A percentile compares a stretch with the other conserved stretches of the same genome.
Conservation (phyloP, 1,140 invertebrate genomes). For the Tetranychus urticae region DNA sequence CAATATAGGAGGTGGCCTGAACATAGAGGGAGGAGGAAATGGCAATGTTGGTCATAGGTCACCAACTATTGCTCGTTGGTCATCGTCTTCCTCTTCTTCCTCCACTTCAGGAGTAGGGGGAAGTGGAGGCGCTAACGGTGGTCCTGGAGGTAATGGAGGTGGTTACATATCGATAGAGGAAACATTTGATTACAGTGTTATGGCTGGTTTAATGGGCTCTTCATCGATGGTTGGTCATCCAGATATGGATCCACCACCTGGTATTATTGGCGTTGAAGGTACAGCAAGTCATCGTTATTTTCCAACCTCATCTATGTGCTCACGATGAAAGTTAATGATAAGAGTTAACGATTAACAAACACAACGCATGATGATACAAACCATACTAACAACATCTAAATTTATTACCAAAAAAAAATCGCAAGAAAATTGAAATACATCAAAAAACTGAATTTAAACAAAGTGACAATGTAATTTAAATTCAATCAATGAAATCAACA, state of each 20-base stretch:
- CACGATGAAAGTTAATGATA: background rate
- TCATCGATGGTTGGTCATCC: slow-evolving; percentile 14
- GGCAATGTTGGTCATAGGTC: slow-evolving; percentile 17
- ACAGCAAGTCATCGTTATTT: slow-evolving; percentile 6
- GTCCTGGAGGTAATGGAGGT: too few relatives aligned
- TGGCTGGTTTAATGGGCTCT: slow-evolving; percentile 43
- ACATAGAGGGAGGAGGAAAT: slow-evolving; percentile 39
- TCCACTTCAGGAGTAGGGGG: too few relatives aligned
- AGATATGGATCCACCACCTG: slow-evolving; percentile 37
- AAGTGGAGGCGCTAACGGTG: too few relatives aligned
- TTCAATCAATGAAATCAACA: too few relatives aligned
- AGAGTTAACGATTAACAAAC: background rate
- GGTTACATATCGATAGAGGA: slow-evolving; percentile 62
- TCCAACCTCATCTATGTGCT: background rate
- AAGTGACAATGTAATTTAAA: too few relatives aligned
- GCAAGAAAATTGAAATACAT: too few relatives aligned
- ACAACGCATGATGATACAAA: background rate
- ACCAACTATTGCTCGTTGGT: slow-evolving; percentile 5
- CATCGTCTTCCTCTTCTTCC: slow-evolving; percentile 19
- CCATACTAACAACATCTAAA: too few relatives aligned
- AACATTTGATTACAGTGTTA: slow-evolving; percentile 56
- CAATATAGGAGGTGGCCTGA: slow-evolving; percentile 22
- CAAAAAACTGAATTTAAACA: too few relatives aligned
- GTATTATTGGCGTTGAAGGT: slow-evolving; percentile 41
- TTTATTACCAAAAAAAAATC: too few relatives aligned